A percentile compares a stretch with the other conserved stretches of the same genome.
Conservation (phyloP, 2,797 vertebrate genomes). For the Periparus ater region DNA sequence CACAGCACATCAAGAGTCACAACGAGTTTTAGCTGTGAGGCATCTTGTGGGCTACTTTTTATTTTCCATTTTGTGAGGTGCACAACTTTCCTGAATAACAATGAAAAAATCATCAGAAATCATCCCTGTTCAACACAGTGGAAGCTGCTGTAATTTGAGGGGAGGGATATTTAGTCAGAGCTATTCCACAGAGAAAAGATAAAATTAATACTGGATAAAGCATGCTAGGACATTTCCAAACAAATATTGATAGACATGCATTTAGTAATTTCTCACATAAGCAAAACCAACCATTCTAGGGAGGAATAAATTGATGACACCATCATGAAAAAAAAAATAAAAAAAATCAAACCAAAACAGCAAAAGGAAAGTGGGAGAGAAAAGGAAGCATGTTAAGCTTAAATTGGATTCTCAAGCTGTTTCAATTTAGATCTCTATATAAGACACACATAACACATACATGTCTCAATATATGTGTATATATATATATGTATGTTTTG, state of each 20-base stretch:
- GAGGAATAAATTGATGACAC: not conserved
- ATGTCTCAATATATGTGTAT: not conserved
- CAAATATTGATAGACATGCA: not conserved
- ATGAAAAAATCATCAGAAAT: not conserved
- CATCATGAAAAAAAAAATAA: not conserved
- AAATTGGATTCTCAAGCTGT: not conserved
- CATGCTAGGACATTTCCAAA: not conserved
- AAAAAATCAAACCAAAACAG: not conserved
- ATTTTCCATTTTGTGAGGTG: not conserved
- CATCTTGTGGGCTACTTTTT: not conserved
- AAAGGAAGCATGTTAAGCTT: not conserved
- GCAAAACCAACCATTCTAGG: not conserved
- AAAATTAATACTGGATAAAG: conserved; percentile 17
- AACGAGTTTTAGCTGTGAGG: not conserved
- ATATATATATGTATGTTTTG: not conserved
- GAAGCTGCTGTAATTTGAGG: not conserved
- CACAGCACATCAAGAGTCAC: not conserved
- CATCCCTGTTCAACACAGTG: not conserved
- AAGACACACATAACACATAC: not conserved
- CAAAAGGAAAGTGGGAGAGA: not conserved
- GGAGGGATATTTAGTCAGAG: not conserved
- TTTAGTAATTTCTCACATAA: not conserved
- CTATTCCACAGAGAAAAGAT: not conserved
- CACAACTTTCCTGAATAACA: not conserved
- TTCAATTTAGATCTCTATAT: not conserved